Evolutionary conservation across 2,888 invertebrate genomes (phyloP), one percentile per base, ranked within the genome.

Genomic region (Temnothorax rugatulus): DNA sequence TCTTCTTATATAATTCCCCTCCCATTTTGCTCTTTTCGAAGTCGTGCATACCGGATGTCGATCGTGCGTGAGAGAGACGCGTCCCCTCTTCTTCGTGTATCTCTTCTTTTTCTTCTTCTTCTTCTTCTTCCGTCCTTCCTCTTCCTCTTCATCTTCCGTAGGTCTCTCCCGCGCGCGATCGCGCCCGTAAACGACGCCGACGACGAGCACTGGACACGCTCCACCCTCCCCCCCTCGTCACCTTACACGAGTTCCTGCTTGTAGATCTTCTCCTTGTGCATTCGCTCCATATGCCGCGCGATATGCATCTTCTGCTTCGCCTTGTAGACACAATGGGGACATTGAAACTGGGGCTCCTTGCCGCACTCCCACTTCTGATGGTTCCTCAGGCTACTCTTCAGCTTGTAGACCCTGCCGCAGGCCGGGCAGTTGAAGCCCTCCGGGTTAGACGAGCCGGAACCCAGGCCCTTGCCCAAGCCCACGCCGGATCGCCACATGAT

Each of bases 371-470:
- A 95, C 84, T 95, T 95, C 88, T 95, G 94, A 88, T 95, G 95
- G 81, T 95, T 95, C 21, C 95, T 88, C 83, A 95, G 91, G 86
- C 98, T 98, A 91, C 98, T 98, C 95, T 98, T 98, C 90, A 98
- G 96, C 95, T 98, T 98, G 95, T 98, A 98, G 88, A 97, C 97
- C 90, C 98, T 96, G 86, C 97, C 98, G 95, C 98, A 98, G 92
- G 97, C 97, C 81, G 97, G 96, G 95, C 98, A 98, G 84, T 97
- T 96, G 96, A 97, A 97, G 89, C 96, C 96, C 89, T 96, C 96
- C 0, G 94, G 93, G 52, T 93, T 94, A 59, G 93, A 90, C 11
- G 92, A 90, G 15, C 90, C 89, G 50, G 92, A 92, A 5, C 91
- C 89, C n/a, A 95, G 91, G 52, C 94, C 93, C 82, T 95, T 95